Conservation (phyloP, 2,888 invertebrate genomes). For the Dasypogon diadema region DNA sequence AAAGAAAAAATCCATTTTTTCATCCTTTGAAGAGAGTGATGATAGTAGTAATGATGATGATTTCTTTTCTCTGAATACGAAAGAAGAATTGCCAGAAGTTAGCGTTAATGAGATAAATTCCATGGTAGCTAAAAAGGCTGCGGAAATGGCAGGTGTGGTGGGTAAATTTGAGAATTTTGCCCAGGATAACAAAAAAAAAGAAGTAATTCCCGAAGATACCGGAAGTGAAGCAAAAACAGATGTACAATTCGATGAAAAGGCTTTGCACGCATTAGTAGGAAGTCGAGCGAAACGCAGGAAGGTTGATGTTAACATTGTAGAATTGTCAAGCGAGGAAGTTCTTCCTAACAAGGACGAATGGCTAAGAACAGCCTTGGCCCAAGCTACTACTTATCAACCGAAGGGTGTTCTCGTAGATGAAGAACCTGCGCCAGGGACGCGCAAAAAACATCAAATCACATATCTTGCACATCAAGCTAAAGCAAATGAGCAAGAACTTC, state of each 20-base stretch:
- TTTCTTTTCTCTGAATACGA: conserved; percentile 67
- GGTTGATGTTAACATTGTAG: conserved; percentile 77
- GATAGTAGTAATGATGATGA: conserved; percentile 69
- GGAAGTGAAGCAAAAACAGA: conserved; percentile 49
- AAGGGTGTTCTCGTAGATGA: conserved; percentile 69
- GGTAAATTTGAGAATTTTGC: conserved; percentile 58
- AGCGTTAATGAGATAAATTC: conserved; percentile 68
- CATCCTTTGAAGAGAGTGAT: conserved; percentile 70
- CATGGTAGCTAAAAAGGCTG: conserved; percentile 65
- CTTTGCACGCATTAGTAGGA: conserved; percentile 77
- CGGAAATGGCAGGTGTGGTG: conserved; percentile 63
- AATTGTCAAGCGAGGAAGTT: conserved; percentile 85
- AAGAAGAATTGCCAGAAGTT: conserved; percentile 69
- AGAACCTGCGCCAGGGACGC: conserved; percentile 74
- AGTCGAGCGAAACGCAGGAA: conserved; percentile 73
- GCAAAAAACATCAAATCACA: conserved; percentile 95
- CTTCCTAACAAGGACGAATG: conserved; percentile 84
- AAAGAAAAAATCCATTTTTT: conserved; percentile 58
- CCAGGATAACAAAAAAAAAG: neutral
- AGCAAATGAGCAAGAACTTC: conserved; percentile 91
- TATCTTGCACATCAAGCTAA: conserved; percentile 94
- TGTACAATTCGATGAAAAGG: conserved; percentile 58
- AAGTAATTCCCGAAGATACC: conserved; percentile 27
- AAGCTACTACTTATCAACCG: conserved; percentile 72
- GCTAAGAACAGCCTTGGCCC: conserved; percentile 83